Conservation (phyloP, 2,113 vertebrate genomes). For the Willisornis vidua region DNA sequence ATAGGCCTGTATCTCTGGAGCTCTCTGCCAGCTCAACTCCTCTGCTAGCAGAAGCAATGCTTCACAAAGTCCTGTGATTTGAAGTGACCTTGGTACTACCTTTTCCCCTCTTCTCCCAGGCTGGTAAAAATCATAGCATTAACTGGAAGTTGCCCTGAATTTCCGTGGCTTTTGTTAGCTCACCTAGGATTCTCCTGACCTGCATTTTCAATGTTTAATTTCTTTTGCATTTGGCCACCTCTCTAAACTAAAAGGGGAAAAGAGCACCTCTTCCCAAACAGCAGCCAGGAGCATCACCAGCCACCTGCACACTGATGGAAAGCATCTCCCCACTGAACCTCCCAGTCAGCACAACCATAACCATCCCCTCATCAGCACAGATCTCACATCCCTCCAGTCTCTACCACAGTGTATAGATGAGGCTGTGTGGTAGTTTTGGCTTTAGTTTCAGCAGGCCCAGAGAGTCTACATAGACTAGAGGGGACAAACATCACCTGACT, state of each 20-base stretch:
- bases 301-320: not conserved
- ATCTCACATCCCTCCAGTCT: not conserved
- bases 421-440: not conserved
- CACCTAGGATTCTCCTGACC: not conserved
- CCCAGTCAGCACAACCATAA: not conserved
- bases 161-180: not conserved
- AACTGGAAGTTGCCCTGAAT: not conserved
- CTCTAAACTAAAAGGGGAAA: not conserved
- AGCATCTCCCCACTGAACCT: not conserved
- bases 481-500: too few species aligned
- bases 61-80: conserved; percentile 24
- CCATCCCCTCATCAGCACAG: not conserved
- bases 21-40: conserved; percentile 4
- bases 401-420: not conserved
- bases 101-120: not conserved
- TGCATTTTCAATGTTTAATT: not conserved
- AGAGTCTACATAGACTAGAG: too few species aligned
- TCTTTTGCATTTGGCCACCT: not conserved
- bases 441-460: too few species aligned
- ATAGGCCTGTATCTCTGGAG: conserved; percentile 32
- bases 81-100: conserved; percentile 37
- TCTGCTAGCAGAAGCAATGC: not conserved
- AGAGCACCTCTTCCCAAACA: not conserved
- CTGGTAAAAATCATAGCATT: conserved; percentile 22
- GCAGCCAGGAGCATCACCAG: not conserved